phyloP scores from a whole-genome alignment of 2,888 invertebrate species.

The Amphipoea oculea region DNA sequence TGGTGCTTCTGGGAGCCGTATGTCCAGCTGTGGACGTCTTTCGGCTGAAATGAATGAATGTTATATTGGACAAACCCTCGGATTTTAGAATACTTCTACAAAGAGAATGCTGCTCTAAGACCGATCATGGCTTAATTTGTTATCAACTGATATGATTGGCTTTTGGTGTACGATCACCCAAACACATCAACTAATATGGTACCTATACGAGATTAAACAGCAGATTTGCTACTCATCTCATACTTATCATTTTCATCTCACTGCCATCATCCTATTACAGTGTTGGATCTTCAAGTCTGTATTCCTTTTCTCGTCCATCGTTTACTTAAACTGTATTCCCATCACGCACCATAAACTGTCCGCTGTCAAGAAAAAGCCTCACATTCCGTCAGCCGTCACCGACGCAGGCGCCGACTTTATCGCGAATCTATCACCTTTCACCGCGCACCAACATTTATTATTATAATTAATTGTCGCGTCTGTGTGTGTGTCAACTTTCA shows the following conservation, averaged over 20 bases:
- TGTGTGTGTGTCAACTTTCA: slow-evolving; percentile 57
- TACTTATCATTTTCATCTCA: background rate
- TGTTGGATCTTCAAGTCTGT: background rate
- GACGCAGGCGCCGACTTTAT: slow-evolving; percentile 54
- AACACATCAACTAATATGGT: background rate
- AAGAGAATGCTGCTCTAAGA: no score
- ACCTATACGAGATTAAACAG: background rate
- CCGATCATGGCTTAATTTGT: background rate
- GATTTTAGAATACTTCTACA: background rate
- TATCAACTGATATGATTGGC: background rate
- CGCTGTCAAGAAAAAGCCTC: slow-evolving; percentile 22
- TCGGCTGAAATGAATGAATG: background rate
- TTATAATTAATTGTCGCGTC: slow-evolving; percentile 70
- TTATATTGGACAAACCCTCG: background rate
- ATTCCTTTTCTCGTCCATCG: background rate
- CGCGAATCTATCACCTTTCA: slow-evolving; percentile 71
- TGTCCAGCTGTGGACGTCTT: background rate
- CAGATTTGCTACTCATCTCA: background rate
- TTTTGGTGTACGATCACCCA: background rate
- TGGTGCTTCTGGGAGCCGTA: background rate
- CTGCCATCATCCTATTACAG: background rate
- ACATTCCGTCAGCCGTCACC: slow-evolving; percentile 17
- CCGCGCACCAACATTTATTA: slow-evolving; percentile 63
- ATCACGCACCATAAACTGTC: background rate
- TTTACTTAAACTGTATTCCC: background rate